phyloP scores from a whole-genome alignment of 2,113 vertebrate species.

The Amblyornis subalaris region DNA sequence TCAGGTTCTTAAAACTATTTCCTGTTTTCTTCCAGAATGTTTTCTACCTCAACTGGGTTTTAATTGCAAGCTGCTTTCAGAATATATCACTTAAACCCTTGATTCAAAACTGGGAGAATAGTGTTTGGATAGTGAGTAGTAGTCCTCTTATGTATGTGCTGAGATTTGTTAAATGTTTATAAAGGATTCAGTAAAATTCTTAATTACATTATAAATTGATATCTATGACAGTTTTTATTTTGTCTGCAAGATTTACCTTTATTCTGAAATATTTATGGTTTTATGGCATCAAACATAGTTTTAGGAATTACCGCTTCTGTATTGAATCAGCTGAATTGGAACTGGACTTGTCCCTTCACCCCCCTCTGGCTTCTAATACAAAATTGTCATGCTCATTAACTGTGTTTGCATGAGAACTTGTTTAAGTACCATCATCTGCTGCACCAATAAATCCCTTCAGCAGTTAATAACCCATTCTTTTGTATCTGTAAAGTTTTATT shows the following conservation, averaged over 20 bases:
- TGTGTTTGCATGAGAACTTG: not conserved
- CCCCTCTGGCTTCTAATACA: not conserved
- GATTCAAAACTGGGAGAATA: not conserved
- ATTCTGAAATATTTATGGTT: not conserved
- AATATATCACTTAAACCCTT: not conserved
- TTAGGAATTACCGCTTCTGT: not conserved
- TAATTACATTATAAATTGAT: not conserved
- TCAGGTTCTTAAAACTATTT: slow-evolving; percentile 58
- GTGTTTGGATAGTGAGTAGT: not conserved
- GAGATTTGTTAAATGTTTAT: not conserved
- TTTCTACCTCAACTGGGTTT: slow-evolving; percentile 10
- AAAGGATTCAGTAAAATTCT: not conserved
- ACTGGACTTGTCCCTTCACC: not conserved
- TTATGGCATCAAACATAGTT: not conserved
- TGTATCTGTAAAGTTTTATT: not conserved
- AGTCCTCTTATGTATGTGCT: not conserved
- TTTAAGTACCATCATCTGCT: not conserved
- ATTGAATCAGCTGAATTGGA: not conserved
- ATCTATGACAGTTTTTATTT: not conserved
- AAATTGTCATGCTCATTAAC: not conserved
- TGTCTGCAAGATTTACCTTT: not conserved
- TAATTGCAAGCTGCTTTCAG: slow-evolving; percentile 7
- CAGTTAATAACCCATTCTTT: not conserved
- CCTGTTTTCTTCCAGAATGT: slow-evolving; percentile 56
- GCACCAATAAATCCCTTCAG: not conserved